Percentiles rank a stretch among this genome's conserved stretches.
These are phyloP conservation scores for Scaptomyza cyrtandrae DNA, from an alignment of 2,888 invertebrate genomes.

Conservation along the genomic window DNA sequence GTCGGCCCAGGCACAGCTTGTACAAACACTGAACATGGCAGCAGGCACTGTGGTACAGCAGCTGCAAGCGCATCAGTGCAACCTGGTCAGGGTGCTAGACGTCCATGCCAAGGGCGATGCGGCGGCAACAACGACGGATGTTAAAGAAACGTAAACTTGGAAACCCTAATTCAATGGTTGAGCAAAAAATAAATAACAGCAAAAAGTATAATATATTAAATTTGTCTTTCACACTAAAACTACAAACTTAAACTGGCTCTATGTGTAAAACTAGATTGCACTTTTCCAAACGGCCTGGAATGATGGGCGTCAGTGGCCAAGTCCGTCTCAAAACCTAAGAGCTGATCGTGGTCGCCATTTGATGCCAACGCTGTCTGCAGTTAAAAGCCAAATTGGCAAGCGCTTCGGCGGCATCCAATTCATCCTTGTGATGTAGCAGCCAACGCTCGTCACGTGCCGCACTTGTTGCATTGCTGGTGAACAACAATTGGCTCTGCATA, in stretches of 20 bases:
- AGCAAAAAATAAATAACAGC: conserved; percentile 30
- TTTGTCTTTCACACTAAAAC: conserved; percentile 70
- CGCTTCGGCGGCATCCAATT: conserved; percentile 91
- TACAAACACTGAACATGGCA: conserved; percentile 88
- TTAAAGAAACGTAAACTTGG: conserved; percentile 20
- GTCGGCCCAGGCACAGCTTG: conserved; percentile 88
- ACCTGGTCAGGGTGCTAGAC: conserved; percentile 88
- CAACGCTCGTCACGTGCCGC: conserved; percentile 55
- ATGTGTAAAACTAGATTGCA: conserved; percentile 64
- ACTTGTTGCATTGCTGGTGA: conserved; percentile 55
- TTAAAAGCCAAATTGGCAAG: conserved; percentile 88
- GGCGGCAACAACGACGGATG: background rate
- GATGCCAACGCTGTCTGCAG: conserved; percentile 82
- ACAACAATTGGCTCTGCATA: conserved; percentile 51
- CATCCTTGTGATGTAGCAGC: conserved; percentile 88
- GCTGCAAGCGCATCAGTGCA: conserved; percentile 89
- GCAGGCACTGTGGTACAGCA: conserved; percentile 88
- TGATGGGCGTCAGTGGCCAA: conserved; percentile 71
- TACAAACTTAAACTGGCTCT: conserved; percentile 48
- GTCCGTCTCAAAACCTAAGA: conserved; percentile 55
- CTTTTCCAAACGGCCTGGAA: conserved; percentile 79
- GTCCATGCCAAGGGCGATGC: conserved; percentile 84
- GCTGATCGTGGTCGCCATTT: conserved; percentile 69
- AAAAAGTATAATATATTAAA: conserved; percentile 38
- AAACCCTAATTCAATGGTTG: background rate